Percentiles rank a stretch among this genome's conserved stretches.
These are phyloP conservation scores for Bactericera cockerelli DNA, from an alignment of 1,140 invertebrate genomes.

Conservation along the genomic window DNA sequence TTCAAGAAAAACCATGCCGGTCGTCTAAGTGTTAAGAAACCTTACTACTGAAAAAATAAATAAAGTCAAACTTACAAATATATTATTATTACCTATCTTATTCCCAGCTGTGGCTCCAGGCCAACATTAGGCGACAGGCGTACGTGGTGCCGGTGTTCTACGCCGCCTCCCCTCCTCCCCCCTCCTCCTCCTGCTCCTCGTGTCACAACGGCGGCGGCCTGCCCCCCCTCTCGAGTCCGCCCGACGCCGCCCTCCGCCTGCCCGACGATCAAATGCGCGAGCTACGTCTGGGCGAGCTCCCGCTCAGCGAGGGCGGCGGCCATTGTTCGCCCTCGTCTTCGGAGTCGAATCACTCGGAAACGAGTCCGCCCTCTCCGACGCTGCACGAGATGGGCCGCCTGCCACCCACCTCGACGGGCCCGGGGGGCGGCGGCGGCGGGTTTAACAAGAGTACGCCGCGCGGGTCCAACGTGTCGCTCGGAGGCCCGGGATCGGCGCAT, in stretches of 20 bases:
- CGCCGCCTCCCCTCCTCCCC: slow-evolving; percentile 17
- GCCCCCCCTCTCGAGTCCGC: slow-evolving; percentile 18
- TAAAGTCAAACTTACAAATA: too few relatives aligned
- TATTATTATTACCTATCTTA: too few relatives aligned
- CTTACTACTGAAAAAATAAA: too few relatives aligned
- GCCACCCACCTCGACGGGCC: neutral
- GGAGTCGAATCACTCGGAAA: slow-evolving; percentile 2
- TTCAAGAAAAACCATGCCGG: too few relatives aligned
- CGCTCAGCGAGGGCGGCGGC: too few relatives aligned
- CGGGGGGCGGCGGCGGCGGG: too few relatives aligned
- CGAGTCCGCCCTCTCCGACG: slow-evolving; percentile 3
- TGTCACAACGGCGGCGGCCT: slow-evolving; percentile 18
- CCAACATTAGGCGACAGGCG: neutral
- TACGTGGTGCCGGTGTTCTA: slow-evolving; percentile 26
- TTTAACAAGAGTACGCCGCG: too few relatives aligned
- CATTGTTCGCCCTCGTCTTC: neutral
- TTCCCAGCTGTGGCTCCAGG: neutral
- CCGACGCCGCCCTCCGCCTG: slow-evolving; percentile 20
- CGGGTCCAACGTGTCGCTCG: neutral
- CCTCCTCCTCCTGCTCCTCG: slow-evolving; percentile 33
- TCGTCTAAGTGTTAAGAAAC: too few relatives aligned
- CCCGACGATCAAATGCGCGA: neutral
- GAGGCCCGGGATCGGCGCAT: neutral
- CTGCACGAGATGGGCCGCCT: neutral
- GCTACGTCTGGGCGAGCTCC: slow-evolving; percentile 11